Evolutionary conservation across 2,797 vertebrate species (phyloP), one percentile per base, ranked within the genome.

Genomic region (Helostoma temminkii): DNA sequence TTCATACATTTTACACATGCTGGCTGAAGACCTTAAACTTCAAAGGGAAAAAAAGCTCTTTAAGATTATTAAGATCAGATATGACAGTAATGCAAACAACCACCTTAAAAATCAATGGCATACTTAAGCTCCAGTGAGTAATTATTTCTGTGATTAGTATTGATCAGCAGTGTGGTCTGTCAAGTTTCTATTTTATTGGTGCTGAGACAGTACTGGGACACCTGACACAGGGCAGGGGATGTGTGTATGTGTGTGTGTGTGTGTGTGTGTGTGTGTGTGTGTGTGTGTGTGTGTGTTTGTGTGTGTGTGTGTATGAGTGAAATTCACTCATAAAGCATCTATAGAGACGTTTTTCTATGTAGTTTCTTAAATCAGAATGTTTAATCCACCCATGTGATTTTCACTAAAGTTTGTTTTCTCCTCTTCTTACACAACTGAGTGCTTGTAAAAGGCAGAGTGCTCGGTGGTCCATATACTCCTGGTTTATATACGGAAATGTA

Each of bases 91-190:
- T 93, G 88, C 88, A 93, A 94, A 94, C 84, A 91, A 93, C 83
- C 80, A 83, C 78, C 85, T 86, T 85, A 88, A 89, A 92, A 95
- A 94, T 95, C 94, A 86, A 94, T 94, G 65, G 56, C 28, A 71
- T 82, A 85, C 69, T 88, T 91, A 84, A 93, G 89, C 92, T 88
- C 63, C 55, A 63, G 68, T 73, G 84, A 88, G 89, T 93, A 94
- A 94, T 94, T 95, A 94, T 93, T 89, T 92, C 91, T 91, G 88
- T 91, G 93, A 94, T 93, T 94, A 92, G 86, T 94, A 94, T 94
- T 91, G 94, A 95, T 93, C 89, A 92, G 76, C 58, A 30, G 58
- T 34, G 9, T 59, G 41, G 71, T 75, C 46, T 88, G 86, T 91
- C 81, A 84, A 86, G 81, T 82, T 71, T 76, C 67, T 78, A 85